Evolutionary conservation across 2,888 invertebrate species (phyloP).

Genomic region (Leptinotarsa peninsularis): DNA sequence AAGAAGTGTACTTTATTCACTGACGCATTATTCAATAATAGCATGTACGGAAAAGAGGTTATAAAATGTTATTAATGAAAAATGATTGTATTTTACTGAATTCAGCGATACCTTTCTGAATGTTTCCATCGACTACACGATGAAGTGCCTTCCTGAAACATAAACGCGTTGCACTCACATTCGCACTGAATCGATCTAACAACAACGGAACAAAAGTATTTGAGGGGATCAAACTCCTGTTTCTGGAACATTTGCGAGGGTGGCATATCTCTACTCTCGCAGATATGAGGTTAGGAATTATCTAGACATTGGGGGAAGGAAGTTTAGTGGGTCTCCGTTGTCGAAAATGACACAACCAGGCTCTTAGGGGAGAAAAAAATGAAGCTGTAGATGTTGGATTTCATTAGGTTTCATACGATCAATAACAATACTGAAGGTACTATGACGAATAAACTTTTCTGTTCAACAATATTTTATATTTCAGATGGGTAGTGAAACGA

Average conservation of each 20-base stretch:
- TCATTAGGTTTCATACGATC: constrained; percentile 9
- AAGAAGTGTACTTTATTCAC: too few relatives aligned
- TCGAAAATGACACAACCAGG: constrained; percentile 15
- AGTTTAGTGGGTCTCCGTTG: constrained; percentile 36
- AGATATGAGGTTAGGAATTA: constrained; percentile 29
- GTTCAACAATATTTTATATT: too few relatives aligned
- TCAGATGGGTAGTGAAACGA: too few relatives aligned
- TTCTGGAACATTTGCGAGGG: constrained; percentile 14
- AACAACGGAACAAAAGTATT: constrained; percentile 26
- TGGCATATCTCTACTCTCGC: constrained; percentile 15
- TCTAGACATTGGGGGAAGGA: constrained; percentile 34
- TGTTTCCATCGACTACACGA: neutral
- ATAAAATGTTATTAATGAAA: neutral
- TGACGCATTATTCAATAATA: too few relatives aligned
- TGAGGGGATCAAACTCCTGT: constrained; percentile 21
- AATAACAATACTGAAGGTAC: neutral
- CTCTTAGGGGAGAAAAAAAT: constrained; percentile 16
- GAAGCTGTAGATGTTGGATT: constrained; percentile 13
- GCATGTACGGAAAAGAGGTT: too few relatives aligned
- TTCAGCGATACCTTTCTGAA: neutral
- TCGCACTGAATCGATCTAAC: constrained; percentile 37
- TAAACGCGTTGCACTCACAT: constrained; percentile 38
- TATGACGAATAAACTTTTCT: too few relatives aligned
- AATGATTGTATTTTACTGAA: neutral
- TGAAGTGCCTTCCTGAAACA: neutral